Evolutionary conservation across 2,888 invertebrate species (phyloP).

Genomic region (Leptopterna dolabrata): DNA sequence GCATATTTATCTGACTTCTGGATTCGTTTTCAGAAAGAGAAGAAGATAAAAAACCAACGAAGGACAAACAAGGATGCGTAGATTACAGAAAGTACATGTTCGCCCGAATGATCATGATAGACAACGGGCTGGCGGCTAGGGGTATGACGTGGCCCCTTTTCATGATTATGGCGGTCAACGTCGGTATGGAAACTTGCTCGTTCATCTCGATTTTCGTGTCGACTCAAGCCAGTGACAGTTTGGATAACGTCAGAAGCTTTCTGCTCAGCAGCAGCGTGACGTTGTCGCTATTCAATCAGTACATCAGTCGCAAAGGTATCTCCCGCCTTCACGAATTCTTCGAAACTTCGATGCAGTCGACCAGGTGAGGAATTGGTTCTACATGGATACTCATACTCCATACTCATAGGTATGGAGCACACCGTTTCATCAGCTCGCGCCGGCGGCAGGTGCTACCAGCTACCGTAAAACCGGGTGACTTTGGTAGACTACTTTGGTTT

Average conservation of each 20-base stretch:
- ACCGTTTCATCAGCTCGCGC: no score
- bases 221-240: background rate
- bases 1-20: no score
- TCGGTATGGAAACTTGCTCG: background rate
- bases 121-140: background rate
- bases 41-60: background rate
- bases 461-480: no score
- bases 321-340: background rate
- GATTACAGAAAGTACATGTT: slow-evolving; percentile 12
- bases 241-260: background rate
- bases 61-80: background rate
- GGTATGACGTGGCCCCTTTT: background rate
- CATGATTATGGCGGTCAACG: background rate
- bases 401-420: no score
- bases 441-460: no score
- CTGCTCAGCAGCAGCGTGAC: background rate
- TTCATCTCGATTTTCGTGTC: background rate
- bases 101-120: background rate
- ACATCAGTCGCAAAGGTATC: background rate
- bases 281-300: background rate
- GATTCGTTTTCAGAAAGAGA: no score
- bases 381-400: no score
- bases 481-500: no score
- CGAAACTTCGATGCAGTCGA: background rate
- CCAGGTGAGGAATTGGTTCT: background rate